These are phyloP conservation scores for Lissonota sp. DNA, from an alignment of 2,888 invertebrate genomes.

Conservation along the genomic window DNA sequence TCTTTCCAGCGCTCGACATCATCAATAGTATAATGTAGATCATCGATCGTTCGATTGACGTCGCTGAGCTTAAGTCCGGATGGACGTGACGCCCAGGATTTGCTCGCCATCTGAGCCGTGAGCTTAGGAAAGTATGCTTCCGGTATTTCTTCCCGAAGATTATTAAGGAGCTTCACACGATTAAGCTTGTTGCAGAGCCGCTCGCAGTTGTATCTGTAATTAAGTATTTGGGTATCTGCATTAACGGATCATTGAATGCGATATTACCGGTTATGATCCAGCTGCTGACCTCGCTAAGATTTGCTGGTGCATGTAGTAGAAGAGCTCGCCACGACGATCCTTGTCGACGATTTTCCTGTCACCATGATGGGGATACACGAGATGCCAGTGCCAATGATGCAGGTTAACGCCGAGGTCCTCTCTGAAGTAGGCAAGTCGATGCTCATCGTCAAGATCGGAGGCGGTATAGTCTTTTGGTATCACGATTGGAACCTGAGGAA, in stretches of 20 bases:
- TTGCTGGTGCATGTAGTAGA: constrained; percentile 93
- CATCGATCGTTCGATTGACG: constrained; percentile 88
- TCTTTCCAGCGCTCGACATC: constrained; percentile 91
- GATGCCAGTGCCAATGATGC: constrained; percentile 97
- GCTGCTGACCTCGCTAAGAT: constrained; percentile 85
- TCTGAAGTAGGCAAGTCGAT: constrained; percentile 92
- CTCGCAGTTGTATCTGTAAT: constrained; percentile 89
- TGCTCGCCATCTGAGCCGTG: constrained; percentile 90
- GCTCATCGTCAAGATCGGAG: constrained; percentile 90
- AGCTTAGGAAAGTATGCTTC: constrained; percentile 95
- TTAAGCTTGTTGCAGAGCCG: constrained; percentile 89
- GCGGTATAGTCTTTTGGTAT: constrained; percentile 92
- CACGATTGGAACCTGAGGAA: constrained; percentile 86
- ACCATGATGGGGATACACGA: constrained; percentile 92
- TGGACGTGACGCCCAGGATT: constrained; percentile 90
- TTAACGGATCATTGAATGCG: too few relatives aligned
- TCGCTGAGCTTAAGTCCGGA: constrained; percentile 86
- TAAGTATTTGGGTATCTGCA: not conserved
- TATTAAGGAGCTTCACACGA: constrained; percentile 87
- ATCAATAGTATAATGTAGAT: constrained; percentile 88
- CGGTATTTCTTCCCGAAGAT: constrained; percentile 88
- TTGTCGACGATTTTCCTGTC: constrained; percentile 88
- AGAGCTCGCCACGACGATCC: constrained; percentile 91
- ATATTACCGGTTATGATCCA: not conserved
- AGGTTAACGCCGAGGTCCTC: constrained; percentile 94